Conservation (phyloP, 2,797 vertebrate genomes). For the Rhynchotus rufescens region DNA sequence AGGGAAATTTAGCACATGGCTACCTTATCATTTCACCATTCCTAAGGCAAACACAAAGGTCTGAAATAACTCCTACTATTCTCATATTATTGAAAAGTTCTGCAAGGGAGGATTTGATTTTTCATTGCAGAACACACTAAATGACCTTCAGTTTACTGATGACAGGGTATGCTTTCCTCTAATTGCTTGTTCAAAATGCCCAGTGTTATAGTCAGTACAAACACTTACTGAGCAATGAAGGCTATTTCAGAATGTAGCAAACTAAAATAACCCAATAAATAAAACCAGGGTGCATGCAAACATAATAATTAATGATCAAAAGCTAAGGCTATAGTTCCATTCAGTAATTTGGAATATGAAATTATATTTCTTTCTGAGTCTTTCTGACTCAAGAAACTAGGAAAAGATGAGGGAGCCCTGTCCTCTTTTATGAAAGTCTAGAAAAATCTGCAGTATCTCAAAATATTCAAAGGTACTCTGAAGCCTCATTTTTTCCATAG, state of each 20-base stretch:
- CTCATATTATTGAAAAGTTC: not conserved
- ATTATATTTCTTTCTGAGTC: not conserved
- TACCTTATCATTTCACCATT: not conserved
- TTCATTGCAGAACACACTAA: not conserved
- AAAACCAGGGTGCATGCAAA: not conserved
- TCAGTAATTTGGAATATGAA: not conserved
- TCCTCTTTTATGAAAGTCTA: not conserved
- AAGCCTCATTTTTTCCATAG: conserved; percentile 13
- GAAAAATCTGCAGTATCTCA: not conserved
- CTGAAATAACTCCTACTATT: not conserved
- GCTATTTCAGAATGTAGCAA: not conserved
- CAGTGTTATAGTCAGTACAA: not conserved
- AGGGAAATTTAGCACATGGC: not conserved
- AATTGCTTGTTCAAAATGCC: not conserved
- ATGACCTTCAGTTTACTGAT: conserved; percentile 2
- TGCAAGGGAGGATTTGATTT: conserved; percentile 23
- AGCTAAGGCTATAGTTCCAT: not conserved
- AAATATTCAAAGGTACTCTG: not conserved
- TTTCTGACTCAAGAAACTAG: not conserved
- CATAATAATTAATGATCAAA: not conserved
- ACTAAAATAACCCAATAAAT: not conserved
- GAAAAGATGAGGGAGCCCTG: not conserved
- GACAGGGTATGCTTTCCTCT: not conserved
- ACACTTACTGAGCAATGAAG: not conserved
- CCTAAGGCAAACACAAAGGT: not conserved